Conservation (phyloP, 2,797 vertebrate species). For the Babyrousa celebensis region DNA sequence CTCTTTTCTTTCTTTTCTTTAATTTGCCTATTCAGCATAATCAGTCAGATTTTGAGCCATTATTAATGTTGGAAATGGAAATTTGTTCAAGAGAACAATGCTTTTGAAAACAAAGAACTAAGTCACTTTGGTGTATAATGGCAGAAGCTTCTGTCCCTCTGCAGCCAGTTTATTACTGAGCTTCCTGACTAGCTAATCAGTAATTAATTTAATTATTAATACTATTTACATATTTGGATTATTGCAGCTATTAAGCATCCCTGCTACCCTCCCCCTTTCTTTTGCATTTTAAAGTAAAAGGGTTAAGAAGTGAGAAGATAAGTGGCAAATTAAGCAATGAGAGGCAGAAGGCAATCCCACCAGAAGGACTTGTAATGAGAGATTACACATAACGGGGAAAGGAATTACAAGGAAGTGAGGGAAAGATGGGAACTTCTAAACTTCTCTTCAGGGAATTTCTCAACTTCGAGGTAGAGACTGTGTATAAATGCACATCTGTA, state of each 20-base stretch:
- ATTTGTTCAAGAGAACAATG: constrained; percentile 79
- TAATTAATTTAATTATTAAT: constrained; percentile 90
- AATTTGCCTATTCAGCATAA: constrained; percentile 64
- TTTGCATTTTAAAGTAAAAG: constrained; percentile 53
- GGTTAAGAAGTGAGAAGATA: constrained; percentile 41
- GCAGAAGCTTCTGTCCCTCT: constrained; percentile 75
- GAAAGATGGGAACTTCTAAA: background rate
- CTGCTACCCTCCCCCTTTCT: background rate
- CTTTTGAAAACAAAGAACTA: constrained; percentile 84
- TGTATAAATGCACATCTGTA: background rate
- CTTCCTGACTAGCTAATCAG: constrained; percentile 67
- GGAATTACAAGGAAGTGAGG: fast-evolving
- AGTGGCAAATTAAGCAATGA: background rate
- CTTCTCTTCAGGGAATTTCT: background rate
- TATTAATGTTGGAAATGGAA: constrained; percentile 80
- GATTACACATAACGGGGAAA: background rate
- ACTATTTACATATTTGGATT: constrained; percentile 74
- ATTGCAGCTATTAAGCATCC: background rate
- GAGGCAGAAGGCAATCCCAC: background rate
- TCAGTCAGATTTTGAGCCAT: constrained; percentile 70
- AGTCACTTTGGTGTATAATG: constrained; percentile 69
- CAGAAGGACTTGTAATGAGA: background rate
- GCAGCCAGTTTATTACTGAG: constrained; percentile 68
- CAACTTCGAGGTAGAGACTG: background rate
- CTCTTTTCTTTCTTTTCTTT: constrained; percentile 61